Percentiles rank a stretch among this genome's conserved stretches.
Evolutionary conservation across 2,797 vertebrate genomes (phyloP).

Genomic region (Catharus ustulatus): DNA sequence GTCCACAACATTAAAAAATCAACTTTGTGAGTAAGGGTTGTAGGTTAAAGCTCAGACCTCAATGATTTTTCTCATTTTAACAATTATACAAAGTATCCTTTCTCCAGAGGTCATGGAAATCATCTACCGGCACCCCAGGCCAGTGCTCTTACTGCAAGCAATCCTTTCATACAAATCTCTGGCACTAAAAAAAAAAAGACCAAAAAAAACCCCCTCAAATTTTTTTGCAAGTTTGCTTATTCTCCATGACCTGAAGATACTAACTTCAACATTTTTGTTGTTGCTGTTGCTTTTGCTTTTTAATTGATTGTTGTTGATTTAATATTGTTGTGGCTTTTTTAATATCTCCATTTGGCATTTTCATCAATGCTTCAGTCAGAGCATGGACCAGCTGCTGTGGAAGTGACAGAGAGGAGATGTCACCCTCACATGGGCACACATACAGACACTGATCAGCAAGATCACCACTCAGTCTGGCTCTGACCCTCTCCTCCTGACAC

Average conservation of each 20-base stretch:
- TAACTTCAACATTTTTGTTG: background rate
- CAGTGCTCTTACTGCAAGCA: background rate
- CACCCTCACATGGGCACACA: background rate
- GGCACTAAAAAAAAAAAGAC: background rate
- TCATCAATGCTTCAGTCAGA: constrained; percentile 1
- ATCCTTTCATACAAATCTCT: background rate
- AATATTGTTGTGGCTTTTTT: background rate
- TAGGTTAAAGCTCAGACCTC: background rate
- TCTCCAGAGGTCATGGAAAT: background rate
- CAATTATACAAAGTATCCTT: background rate
- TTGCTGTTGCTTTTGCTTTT: background rate
- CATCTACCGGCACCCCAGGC: background rate
- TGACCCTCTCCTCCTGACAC: background rate
- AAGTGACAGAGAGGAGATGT: background rate
- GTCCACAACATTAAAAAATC: background rate
- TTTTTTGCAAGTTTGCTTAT: background rate
- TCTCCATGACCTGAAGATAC: background rate
- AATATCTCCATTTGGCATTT: constrained; percentile 12
- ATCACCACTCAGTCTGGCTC: background rate
- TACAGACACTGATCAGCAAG: background rate
- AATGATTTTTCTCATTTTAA: background rate
- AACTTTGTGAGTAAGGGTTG: background rate
- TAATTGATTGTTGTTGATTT: background rate
- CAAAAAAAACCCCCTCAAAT: background rate
- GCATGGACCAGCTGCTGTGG: background rate